A percentile compares a stretch with the other conserved stretches of the same genome.
Conservation (phyloP, 1,140 invertebrate species). For the fruit fly (Drosophila melanogaster) region DNA sequence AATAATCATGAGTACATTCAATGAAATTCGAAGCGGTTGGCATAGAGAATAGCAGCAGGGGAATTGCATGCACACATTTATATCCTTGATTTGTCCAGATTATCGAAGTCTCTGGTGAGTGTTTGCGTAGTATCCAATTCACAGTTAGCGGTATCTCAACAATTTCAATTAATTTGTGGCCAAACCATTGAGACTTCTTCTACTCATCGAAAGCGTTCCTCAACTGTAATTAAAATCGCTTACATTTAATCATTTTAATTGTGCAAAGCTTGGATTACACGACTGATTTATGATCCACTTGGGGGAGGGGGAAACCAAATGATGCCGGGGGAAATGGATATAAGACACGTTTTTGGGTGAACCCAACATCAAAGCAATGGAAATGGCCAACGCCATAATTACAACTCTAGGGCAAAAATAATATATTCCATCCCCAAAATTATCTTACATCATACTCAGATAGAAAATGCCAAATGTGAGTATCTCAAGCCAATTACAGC, state of each 20-base stretch:
- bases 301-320: no score
- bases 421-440: background rate
- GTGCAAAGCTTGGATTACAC: constrained; percentile 10
- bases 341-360: constrained; percentile 1
- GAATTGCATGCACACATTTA: constrained; percentile 17
- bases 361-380: constrained; percentile 38
- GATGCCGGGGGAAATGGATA: constrained; percentile 10
- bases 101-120: background rate
- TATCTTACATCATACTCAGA: constrained; percentile 28
- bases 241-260: constrained; percentile 26
- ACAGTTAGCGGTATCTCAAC: background rate
- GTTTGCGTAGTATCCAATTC: constrained; percentile 5
- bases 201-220: background rate
- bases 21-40: background rate
- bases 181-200: background rate
- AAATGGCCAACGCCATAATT: constrained; percentile 27
- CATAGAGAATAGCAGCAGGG: background rate
- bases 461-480: constrained; percentile 14
- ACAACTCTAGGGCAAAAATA: constrained; percentile 1
- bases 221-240: background rate
- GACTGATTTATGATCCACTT: constrained; percentile 23
- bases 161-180: background rate
- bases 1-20: constrained; percentile 44
- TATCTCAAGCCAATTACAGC: constrained; percentile 31
- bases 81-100: constrained; percentile 16